Conservation (phyloP, 2,888 invertebrate genomes). For the Mechanitis mazaeus region DNA sequence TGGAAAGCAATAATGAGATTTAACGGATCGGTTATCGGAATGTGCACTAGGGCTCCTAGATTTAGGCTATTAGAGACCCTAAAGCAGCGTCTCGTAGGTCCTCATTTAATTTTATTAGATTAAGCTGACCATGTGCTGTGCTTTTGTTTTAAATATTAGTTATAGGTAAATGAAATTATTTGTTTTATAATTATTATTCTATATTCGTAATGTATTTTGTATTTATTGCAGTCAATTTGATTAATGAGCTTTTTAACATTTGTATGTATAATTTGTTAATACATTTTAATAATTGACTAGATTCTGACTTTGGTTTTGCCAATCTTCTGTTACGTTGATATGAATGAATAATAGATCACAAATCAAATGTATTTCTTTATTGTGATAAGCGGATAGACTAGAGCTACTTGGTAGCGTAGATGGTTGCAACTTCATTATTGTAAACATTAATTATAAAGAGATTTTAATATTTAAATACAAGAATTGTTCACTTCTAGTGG, state of each 20-base stretch:
- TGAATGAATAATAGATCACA: slow-evolving; percentile 59
- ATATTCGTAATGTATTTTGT: slow-evolving; percentile 56
- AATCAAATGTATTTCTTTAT: slow-evolving; percentile 59
- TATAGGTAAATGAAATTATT: slow-evolving; percentile 69
- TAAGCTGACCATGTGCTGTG: slow-evolving; percentile 77
- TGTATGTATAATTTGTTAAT: slow-evolving; percentile 47
- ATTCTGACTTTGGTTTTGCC: slow-evolving; percentile 56
- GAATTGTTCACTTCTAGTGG: slow-evolving; percentile 73
- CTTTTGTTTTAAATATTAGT: slow-evolving; percentile 75
- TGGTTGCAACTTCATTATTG: slow-evolving; percentile 63
- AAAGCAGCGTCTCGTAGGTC: slow-evolving; percentile 61
- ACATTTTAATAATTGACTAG: slow-evolving; percentile 46
- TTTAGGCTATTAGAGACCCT: slow-evolving; percentile 60
- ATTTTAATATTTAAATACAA: slow-evolving; percentile 72
- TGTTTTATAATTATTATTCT: slow-evolving; percentile 57
- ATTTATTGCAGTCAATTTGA: slow-evolving; percentile 70
- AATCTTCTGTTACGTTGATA: slow-evolving; percentile 50
- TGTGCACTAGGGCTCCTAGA: slow-evolving; percentile 67
- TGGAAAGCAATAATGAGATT: slow-evolving; percentile 22
- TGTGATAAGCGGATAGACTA: slow-evolving; percentile 58
- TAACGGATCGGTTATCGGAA: slow-evolving; percentile 41
- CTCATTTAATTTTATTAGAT: slow-evolving; percentile 66
- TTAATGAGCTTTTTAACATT: slow-evolving; percentile 56
- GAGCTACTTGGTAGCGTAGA: slow-evolving; percentile 69
- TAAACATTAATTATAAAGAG: slow-evolving; percentile 63